Conservation (phyloP, 2,888 invertebrate genomes). For the Hemaris fuciformis region DNA sequence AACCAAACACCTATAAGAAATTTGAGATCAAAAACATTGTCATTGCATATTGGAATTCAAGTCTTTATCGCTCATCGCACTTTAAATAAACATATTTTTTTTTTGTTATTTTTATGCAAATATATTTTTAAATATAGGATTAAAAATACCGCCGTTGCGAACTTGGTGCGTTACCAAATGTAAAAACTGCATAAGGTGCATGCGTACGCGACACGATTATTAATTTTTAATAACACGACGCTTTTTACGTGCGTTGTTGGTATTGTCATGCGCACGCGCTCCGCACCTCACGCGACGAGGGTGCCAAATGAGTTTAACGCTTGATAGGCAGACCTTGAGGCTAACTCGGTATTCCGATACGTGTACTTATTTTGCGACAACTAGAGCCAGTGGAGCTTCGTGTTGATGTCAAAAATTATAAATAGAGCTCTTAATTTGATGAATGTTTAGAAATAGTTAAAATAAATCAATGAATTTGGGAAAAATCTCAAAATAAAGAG, state of each 20-base stretch:
- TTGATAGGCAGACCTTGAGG: conserved; percentile 39
- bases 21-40: no score
- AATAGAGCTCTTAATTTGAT: no score
- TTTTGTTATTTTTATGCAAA: neutral
- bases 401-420: no score
- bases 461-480: no score
- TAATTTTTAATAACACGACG: conserved; percentile 36
- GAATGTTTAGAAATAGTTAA: no score
- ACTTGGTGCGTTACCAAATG: conserved; percentile 18
- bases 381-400: no score
- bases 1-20: no score
- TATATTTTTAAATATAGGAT: neutral
- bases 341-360: conserved; percentile 40
- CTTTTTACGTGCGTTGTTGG: conserved; percentile 32
- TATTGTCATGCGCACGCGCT: conserved; percentile 44
- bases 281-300: conserved; percentile 37
- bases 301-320: conserved; percentile 46
- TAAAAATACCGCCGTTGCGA: conserved; percentile 15
- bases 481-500: no score
- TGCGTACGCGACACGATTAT: conserved; percentile 27
- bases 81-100: neutral
- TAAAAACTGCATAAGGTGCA: conserved; percentile 26
- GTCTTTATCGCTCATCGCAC: neutral
- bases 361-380: conserved; percentile 36
- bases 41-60: no score